Evolutionary conservation across 2,888 invertebrate species (phyloP).

Genomic region (Tachina grossa): DNA sequence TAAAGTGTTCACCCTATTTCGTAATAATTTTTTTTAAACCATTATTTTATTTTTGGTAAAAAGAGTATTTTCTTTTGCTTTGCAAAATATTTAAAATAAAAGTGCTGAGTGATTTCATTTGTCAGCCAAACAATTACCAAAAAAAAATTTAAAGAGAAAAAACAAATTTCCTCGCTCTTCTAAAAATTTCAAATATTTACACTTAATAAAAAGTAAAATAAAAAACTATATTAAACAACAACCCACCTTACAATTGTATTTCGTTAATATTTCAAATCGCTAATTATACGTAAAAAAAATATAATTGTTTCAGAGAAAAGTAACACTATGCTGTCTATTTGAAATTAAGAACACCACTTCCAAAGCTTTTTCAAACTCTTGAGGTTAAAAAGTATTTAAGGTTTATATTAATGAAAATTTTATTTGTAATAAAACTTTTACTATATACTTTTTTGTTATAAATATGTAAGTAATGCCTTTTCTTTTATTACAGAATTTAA

Average conservation of each 20-base stretch:
- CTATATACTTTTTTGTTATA: neutral
- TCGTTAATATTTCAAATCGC: neutral
- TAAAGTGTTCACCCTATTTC: too few species aligned
- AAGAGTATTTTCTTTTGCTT: neutral
- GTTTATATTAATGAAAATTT: too few species aligned
- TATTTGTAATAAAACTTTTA: too few species aligned
- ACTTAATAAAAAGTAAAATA: conserved; percentile 31
- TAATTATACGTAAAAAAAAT: neutral
- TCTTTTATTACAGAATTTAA: conserved; percentile 1
- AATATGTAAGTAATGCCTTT: neutral
- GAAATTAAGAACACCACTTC: too few species aligned
- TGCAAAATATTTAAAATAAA: conserved; percentile 28
- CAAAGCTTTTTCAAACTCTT: neutral
- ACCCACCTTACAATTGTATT: conserved; percentile 45
- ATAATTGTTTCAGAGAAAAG: neutral
- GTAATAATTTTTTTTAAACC: too few species aligned
- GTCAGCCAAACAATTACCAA: conserved; percentile 49
- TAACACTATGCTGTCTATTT: too few species aligned
- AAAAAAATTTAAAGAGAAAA: conserved; percentile 13
- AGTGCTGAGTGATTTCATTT: conserved; percentile 52
- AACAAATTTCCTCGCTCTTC: conserved; percentile 1
- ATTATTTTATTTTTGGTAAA: neutral
- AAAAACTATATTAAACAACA: neutral
- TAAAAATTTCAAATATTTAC: conserved; percentile 46
- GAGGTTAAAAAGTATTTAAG: neutral